phyloP scores from a whole-genome alignment of 2,113 vertebrate species.

The Mungos mungo region DNA sequence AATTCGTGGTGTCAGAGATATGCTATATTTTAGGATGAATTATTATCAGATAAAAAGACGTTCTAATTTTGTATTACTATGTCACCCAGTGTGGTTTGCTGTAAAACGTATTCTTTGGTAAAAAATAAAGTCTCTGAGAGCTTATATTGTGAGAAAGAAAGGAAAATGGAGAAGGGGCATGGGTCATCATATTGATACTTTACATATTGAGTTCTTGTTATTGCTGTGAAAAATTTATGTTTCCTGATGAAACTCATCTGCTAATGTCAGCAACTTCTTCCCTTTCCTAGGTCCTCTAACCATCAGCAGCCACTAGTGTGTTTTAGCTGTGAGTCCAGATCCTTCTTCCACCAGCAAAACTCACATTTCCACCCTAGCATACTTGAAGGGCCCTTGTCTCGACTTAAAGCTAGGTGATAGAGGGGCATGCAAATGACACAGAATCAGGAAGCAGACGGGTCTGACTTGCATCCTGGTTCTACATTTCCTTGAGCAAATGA shows the following conservation, averaged over 20 bases:
- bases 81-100: neutral
- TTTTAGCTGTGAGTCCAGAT: neutral
- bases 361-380: neutral
- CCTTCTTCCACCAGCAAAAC: neutral
- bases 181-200: neutral
- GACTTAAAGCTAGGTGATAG: neutral
- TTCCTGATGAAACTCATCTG: neutral
- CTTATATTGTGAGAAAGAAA: neutral
- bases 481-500: neutral
- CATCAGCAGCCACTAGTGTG: neutral
- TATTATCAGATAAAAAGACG: conserved; percentile 60
- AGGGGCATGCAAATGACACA: neutral
- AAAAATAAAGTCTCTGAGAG: neutral
- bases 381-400: neutral
- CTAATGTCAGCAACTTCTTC: neutral
- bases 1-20: conserved; percentile 64
- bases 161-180: neutral
- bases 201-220: neutral
- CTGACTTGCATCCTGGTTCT: neutral
- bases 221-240: neutral
- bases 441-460: neutral
- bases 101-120: conserved; percentile 36
- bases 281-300: neutral
- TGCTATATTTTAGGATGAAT: conserved; percentile 56
- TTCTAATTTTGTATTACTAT: conserved; percentile 36